Evolutionary conservation across 2,113 vertebrate species (phyloP).

Genomic region (Ammospiza caudacuta): DNA sequence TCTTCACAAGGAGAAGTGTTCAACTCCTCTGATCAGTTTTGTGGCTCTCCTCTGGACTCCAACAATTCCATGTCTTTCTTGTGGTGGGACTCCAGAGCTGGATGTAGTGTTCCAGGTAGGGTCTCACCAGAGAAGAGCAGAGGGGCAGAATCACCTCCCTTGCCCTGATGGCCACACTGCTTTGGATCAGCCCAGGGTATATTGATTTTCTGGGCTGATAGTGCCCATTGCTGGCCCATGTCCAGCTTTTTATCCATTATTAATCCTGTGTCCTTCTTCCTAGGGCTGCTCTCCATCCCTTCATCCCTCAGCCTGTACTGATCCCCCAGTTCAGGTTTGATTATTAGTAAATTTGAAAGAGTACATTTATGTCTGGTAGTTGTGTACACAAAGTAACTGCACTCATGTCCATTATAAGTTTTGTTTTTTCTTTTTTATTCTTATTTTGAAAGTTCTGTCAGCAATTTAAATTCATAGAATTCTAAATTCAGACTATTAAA

Average conservation of each 20-base stretch:
- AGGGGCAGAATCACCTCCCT: neutral
- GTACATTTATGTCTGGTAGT: neutral
- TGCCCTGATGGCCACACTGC: accelerated
- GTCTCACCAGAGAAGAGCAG: neutral
- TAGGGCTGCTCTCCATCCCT: neutral
- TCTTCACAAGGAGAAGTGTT: neutral
- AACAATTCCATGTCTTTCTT: neutral
- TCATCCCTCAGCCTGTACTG: neutral
- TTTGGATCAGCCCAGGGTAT: neutral
- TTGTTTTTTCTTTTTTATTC: neutral
- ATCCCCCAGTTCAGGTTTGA: neutral
- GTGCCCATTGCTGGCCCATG: accelerated
- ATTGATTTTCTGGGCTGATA: neutral
- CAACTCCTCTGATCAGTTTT: accelerated
- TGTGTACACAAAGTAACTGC: neutral
- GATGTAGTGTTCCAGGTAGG: accelerated
- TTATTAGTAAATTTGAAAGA: neutral
- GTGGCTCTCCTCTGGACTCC: neutral
- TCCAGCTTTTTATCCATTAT: neutral
- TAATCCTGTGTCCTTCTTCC: neutral
- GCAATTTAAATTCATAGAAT: neutral
- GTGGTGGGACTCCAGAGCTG: neutral
- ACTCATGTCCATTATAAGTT: neutral
- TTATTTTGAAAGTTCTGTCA: neutral
- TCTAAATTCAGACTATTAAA: neutral